A percentile compares a stretch with the other conserved stretches of the same genome.
These are phyloP conservation scores for Dicaeum eximium DNA, from an alignment of 2,113 vertebrate species.

Conservation along the genomic window DNA sequence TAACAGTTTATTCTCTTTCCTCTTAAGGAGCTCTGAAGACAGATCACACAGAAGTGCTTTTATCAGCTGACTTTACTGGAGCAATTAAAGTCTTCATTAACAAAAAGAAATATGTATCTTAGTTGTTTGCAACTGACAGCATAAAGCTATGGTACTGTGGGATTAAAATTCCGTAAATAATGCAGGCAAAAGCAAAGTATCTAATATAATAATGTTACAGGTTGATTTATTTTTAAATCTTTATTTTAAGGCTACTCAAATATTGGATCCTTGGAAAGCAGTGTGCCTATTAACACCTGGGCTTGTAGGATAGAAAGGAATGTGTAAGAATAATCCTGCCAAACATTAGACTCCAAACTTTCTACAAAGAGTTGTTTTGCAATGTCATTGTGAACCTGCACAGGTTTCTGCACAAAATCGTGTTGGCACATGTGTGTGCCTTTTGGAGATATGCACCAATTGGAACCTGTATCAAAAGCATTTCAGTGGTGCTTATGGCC, in stretches of 20 bases:
- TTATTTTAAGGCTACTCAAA: slow-evolving; percentile 61
- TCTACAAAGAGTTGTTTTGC: slow-evolving; percentile 44
- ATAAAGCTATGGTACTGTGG: slow-evolving; percentile 54
- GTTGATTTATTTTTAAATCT: slow-evolving; percentile 58
- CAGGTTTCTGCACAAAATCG: slow-evolving; percentile 54
- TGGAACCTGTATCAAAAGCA: slow-evolving; percentile 6
- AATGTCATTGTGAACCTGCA: slow-evolving; percentile 51
- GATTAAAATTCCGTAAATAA: slow-evolving; percentile 63
- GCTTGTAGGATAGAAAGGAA: slow-evolving; percentile 56
- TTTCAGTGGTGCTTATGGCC: slow-evolving; percentile 53
- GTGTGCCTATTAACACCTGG: slow-evolving; percentile 45
- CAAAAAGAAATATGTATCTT: slow-evolving; percentile 86
- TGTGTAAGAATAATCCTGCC: slow-evolving; percentile 52
- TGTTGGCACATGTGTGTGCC: slow-evolving; percentile 62
- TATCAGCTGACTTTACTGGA: slow-evolving; percentile 97
- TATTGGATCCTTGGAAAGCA: slow-evolving; percentile 59
- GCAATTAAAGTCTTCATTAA: slow-evolving; percentile 99
- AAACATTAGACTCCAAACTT: slow-evolving; percentile 17
- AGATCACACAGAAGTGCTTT: slow-evolving; percentile 92
- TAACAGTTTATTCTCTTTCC: slow-evolving; percentile 12
- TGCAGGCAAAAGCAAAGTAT: slow-evolving; percentile 49
- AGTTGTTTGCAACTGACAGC: slow-evolving; percentile 57
- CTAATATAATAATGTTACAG: slow-evolving; percentile 58
- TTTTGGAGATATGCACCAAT: slow-evolving; percentile 59
- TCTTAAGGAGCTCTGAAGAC: slow-evolving; percentile 87